phyloP scores from a whole-genome alignment of 2,113 vertebrate species.

The Ifrita kowaldi region DNA sequence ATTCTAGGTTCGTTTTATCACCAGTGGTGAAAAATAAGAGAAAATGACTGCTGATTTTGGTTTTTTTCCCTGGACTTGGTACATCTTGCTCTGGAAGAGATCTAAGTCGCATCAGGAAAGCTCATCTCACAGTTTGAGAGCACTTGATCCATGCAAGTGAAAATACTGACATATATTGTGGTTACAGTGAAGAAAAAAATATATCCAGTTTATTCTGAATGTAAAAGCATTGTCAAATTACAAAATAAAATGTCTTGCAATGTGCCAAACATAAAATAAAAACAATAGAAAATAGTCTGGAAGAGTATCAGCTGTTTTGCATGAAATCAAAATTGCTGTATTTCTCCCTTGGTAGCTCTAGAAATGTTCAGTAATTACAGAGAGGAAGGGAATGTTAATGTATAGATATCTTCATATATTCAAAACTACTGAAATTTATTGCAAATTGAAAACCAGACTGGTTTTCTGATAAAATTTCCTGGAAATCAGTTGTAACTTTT shows the following conservation, averaged over 20 bases:
- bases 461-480: background rate
- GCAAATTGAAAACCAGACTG: background rate
- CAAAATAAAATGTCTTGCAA: background rate
- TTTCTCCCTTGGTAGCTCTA: background rate
- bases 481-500: background rate
- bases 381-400: background rate
- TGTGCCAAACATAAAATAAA: background rate
- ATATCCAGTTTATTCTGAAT: background rate
- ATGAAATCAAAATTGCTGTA: background rate
- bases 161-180: background rate
- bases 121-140: background rate
- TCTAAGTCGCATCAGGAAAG: background rate
- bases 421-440: background rate
- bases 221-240: background rate
- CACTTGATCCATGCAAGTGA: background rate
- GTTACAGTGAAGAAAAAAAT: background rate
- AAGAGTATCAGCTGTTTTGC: background rate
- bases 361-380: background rate
- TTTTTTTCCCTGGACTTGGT: background rate
- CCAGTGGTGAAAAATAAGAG: background rate
- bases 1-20: background rate
- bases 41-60: background rate
- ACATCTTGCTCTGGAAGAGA: background rate
- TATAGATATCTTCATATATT: background rate
- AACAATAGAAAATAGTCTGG: background rate